Conservation (phyloP, 2,797 vertebrate species). For the Sebastes vulpes region DNA sequence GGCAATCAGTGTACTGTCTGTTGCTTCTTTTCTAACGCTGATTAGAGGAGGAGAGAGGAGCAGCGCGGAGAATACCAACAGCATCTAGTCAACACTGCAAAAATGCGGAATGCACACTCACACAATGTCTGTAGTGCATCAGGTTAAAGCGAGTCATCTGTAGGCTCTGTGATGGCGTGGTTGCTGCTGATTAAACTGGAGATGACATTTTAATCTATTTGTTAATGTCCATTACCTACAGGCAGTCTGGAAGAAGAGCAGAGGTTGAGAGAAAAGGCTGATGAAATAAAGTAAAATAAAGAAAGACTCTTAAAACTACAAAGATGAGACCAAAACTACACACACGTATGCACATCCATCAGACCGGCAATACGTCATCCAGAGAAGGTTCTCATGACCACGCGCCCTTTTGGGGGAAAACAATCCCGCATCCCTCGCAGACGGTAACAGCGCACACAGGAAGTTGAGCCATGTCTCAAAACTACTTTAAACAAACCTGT, state of each 20-base stretch:
- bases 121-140: not conserved
- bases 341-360: not conserved
- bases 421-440: too few species aligned
- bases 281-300: not conserved
- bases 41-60: slow-evolving; percentile 58
- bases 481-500: too few species aligned
- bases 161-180: not conserved
- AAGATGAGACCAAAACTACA: not conserved
- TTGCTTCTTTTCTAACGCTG: slow-evolving; percentile 52
- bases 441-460: too few species aligned
- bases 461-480: too few species aligned
- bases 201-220: not conserved
- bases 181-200: slow-evolving; percentile 6
- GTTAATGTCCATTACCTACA: not conserved
- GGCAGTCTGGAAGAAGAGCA: not conserved
- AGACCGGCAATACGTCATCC: too few species aligned
- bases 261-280: not conserved
- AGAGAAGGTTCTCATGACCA: too few species aligned
- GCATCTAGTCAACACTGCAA: slow-evolving; percentile 5
- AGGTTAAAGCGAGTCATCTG: not conserved
- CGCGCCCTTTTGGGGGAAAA: too few species aligned
- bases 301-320: not conserved
- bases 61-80: slow-evolving; percentile 58
- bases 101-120: not conserved
- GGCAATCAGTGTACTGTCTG: slow-evolving; percentile 70